Base-by-base conservation (phyloP, 1,140 invertebrate genomes). In the Idris sp. region DNA sequence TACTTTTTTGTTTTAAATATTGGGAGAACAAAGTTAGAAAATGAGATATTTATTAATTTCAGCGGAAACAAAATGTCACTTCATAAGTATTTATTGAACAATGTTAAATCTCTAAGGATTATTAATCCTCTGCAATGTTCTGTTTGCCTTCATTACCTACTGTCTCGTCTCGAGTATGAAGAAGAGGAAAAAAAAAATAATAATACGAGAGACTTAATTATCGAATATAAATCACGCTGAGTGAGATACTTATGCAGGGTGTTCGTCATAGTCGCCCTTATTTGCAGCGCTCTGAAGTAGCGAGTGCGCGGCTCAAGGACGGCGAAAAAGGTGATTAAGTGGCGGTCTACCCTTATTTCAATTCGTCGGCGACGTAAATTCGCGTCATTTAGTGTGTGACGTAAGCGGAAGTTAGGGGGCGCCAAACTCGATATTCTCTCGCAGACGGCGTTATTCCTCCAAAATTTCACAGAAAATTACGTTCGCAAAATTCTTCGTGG, bases 341-440 rank as follows among this genome's bases (percentile, higher is more conserved):
- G 76, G 59, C 69, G 71, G 67, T 71, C 77, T 73, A 67, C 72
- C 78, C 77, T 82, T 80, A 83, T 81, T 82, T 81, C 81, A 82
- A 83, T 83, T 81, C 80, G 64, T 64, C 33, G 68, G 69, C 68
- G 74, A 81, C 79, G 76, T 82, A 83, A 82, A 82, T 81, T 77
- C 71, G 79, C 74, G 77, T 83, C 79, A 72, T 74, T 68, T 62
- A 73, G 68, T 64, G 56, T 44, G 4, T 7, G 33, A 41, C 48
- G 31, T 67, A 33, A 46, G 41, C 61, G 68, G 49, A 76, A 56
- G 71, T 67, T 44, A 11, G 31, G 54, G 53, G 38, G 62, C 56
- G 44, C 48, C 31, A 58, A 40, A 59, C 43, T 56, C 35, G 48
- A 26, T 38, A 65, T 40, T 25, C 53, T 14, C 13, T 10, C 2